A percentile compares a stretch with the other conserved stretches of the same genome.
phyloP scores from a whole-genome alignment of 2,888 invertebrate species.

The Sesamia inferens region DNA sequence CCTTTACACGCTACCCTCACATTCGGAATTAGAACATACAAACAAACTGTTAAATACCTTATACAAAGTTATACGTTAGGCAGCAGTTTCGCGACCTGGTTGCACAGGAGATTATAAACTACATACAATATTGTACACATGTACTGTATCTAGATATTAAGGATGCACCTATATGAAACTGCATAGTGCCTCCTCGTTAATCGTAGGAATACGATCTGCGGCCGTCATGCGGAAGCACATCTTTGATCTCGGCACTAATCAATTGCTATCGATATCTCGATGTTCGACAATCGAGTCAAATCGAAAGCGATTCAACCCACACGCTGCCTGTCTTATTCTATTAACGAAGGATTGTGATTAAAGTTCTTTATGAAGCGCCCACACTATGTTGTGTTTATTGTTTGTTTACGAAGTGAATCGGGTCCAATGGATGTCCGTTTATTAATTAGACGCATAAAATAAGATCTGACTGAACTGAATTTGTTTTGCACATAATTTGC shows the following conservation, averaged over 20 bases:
- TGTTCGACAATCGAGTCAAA: constrained; percentile 76
- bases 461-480: constrained; percentile 16
- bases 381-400: constrained; percentile 68
- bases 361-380: constrained; percentile 70
- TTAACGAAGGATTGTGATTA: constrained; percentile 73
- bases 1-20: constrained; percentile 16
- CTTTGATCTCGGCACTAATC: constrained; percentile 84
- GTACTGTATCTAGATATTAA: not conserved
- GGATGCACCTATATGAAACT: constrained; percentile 50
- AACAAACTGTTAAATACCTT: constrained; percentile 55
- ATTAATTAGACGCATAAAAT: constrained; percentile 40
- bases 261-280: constrained; percentile 81
- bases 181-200: constrained; percentile 71
- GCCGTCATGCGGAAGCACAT: constrained; percentile 83
- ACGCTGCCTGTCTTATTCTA: constrained; percentile 75
- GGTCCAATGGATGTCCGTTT: constrained; percentile 37
- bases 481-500: constrained; percentile 25
- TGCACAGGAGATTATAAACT: constrained; percentile 45
- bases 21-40: constrained; percentile 42
- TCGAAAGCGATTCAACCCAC: constrained; percentile 80
- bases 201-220: constrained; percentile 72
- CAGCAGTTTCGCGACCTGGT: constrained; percentile 29
- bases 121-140: constrained; percentile 20
- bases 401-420: constrained; percentile 54
- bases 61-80: constrained; percentile 39